A percentile compares a stretch with the other conserved stretches of the same genome.
phyloP scores from a whole-genome alignment of 2,113 vertebrate species.

The Rhynchopsitta pachyrhyncha region DNA sequence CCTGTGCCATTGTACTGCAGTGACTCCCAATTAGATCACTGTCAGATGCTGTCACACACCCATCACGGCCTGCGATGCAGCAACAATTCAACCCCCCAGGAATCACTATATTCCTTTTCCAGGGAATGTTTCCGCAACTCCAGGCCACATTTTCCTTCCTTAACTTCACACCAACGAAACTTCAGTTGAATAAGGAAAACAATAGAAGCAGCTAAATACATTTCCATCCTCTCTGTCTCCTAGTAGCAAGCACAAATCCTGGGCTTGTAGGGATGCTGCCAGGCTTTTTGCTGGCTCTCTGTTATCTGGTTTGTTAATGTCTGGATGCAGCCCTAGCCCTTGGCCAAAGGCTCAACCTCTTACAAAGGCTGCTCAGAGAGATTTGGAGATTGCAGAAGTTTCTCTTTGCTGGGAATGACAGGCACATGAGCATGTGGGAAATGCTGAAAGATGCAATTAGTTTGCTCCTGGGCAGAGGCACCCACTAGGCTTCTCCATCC shows the following conservation, averaged over 20 bases:
- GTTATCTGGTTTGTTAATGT: rapidly evolving
- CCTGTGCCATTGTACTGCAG: neutral
- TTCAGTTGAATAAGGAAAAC: neutral
- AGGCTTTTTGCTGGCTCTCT: rapidly evolving
- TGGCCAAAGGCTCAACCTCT: neutral
- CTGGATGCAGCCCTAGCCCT: neutral
- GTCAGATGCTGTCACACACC: slow-evolving; percentile 6
- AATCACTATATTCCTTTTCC: neutral
- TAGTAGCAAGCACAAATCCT: neutral
- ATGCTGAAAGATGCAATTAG: rapidly evolving
- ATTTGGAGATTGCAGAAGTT: neutral
- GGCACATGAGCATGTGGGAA: rapidly evolving
- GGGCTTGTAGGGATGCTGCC: neutral
- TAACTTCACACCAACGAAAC: neutral
- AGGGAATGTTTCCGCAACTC: neutral
- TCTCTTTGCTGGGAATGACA: neutral
- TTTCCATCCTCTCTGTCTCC: neutral
- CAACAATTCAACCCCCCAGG: neutral
- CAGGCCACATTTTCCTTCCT: neutral
- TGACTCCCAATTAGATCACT: neutral
- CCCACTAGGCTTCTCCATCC: neutral
- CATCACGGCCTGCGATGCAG: neutral
- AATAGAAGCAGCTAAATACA: neutral
- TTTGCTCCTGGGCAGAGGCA: neutral
- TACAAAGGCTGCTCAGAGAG: neutral